Evolutionary conservation across 2,888 invertebrate species (phyloP).

Genomic region (Saturnia japonica): DNA sequence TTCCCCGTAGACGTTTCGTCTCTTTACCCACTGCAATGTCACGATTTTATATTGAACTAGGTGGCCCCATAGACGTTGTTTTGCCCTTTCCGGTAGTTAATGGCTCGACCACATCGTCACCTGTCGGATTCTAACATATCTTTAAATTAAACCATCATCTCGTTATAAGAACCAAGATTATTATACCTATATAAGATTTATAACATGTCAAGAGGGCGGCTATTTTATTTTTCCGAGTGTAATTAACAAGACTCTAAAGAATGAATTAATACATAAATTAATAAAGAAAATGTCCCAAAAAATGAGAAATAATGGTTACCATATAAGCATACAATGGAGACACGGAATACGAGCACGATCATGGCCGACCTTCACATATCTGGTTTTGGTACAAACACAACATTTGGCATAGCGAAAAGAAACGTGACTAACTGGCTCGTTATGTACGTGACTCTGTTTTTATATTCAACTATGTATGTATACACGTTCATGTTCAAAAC

Average conservation of each 20-base stretch:
- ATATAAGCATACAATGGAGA: slow-evolving; percentile 19
- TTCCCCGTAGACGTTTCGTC: too few relatives aligned
- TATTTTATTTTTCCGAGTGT: neutral
- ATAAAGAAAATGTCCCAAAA: neutral
- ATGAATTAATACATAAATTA: neutral
- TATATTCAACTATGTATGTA: slow-evolving; percentile 28
- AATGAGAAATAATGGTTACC: neutral
- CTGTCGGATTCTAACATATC: too few relatives aligned
- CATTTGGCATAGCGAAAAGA: slow-evolving; percentile 58
- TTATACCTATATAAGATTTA: too few relatives aligned
- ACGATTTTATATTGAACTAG: neutral
- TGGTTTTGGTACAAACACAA: slow-evolving; percentile 59
- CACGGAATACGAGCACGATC: slow-evolving; percentile 26
- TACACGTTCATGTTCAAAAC: slow-evolving; percentile 12
- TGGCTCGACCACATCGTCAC: too few relatives aligned
- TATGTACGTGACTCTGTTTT: slow-evolving; percentile 15
- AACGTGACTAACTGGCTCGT: slow-evolving; percentile 42
- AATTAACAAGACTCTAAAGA: neutral
- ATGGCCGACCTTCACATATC: slow-evolving; percentile 62
- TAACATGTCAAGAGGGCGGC: neutral
- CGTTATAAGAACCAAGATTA: too few relatives aligned
- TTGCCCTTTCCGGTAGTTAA: too few relatives aligned
- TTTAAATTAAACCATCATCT: too few relatives aligned
- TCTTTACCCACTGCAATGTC: neutral
- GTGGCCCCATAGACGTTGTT: too few relatives aligned